Evolutionary conservation across 2,888 invertebrate species (phyloP).

Genomic region (Terebella lapidaria): DNA sequence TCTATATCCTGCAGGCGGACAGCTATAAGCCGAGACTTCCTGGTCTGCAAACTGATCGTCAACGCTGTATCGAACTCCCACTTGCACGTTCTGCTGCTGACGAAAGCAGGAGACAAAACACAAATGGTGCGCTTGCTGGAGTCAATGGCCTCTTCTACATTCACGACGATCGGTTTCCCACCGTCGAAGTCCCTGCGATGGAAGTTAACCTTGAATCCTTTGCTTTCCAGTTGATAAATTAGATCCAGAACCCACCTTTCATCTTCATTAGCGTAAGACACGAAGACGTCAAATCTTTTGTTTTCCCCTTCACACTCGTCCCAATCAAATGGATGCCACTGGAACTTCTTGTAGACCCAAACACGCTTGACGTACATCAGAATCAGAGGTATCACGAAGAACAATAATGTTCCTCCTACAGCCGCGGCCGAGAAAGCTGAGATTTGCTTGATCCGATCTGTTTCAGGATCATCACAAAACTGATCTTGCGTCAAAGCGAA

Average conservation of each 20-base stretch:
- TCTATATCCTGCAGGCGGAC: constrained; percentile 9
- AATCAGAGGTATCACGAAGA: background rate
- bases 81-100: constrained; percentile 28
- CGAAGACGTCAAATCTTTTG: constrained; percentile 28
- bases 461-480: background rate
- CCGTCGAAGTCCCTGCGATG: constrained; percentile 29
- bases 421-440: background rate
- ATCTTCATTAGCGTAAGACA: constrained; percentile 29
- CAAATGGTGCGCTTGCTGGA: constrained; percentile 28
- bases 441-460: background rate
- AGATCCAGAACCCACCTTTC: background rate
- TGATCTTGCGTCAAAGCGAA: background rate
- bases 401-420: background rate
- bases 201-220: constrained; percentile 23
- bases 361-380: constrained; percentile 1
- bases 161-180: constrained; percentile 25
- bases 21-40: constrained; percentile 5
- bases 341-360: constrained; percentile 8
- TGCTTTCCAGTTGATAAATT: constrained; percentile 20
- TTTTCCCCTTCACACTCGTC: constrained; percentile 17
- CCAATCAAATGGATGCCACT: constrained; percentile 17
- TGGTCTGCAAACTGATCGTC: constrained; percentile 3
- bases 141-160: constrained; percentile 27
- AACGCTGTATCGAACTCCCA: constrained; percentile 30
- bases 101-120: constrained; percentile 24